These are phyloP conservation scores for Tolmerus cingulatus DNA, from an alignment of 2,888 invertebrate species.

Conservation along the genomic window DNA sequence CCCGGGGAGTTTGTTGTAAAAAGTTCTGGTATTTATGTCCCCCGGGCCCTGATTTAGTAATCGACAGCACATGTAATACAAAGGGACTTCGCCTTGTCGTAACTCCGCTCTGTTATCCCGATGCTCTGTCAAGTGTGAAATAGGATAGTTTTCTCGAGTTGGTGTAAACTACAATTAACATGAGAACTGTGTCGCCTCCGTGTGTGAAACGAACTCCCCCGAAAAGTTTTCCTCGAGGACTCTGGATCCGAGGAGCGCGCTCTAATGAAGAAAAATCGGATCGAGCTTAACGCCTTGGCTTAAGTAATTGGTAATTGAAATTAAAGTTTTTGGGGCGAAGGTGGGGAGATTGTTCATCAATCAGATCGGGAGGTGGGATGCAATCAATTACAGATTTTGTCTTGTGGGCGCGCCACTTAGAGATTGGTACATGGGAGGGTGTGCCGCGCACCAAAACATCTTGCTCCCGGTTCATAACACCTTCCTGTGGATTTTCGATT, in stretches of 20 bases:
- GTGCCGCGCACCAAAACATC: not conserved
- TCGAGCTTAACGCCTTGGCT: not conserved
- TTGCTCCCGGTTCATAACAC: not conserved
- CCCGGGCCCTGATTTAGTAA: not conserved
- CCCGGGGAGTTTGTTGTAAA: not conserved
- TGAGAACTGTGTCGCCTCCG: not conserved
- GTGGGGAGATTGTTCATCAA: not conserved
- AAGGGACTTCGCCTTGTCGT: not conserved
- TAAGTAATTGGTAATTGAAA: slow-evolving; percentile 8
- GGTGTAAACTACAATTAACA: slow-evolving; percentile 13
- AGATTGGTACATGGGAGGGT: not conserved
- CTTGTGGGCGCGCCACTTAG: not conserved
- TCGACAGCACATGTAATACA: not conserved
- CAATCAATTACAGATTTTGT: not conserved
- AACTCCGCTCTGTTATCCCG: not conserved
- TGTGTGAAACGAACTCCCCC: not conserved
- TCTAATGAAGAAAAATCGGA: not conserved
- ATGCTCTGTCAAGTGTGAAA: not conserved
- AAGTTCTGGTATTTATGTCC: not conserved
- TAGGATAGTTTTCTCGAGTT: not conserved
- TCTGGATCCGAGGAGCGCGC: not conserved
- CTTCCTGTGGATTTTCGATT: not conserved
- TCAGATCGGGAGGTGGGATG: not conserved
- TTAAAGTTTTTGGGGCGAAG: not conserved
- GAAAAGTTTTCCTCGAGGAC: not conserved